Percentiles rank a stretch among this genome's conserved stretches.
Conservation (phyloP, 2,113 vertebrate genomes). For the Oplegnathus fasciatus region DNA sequence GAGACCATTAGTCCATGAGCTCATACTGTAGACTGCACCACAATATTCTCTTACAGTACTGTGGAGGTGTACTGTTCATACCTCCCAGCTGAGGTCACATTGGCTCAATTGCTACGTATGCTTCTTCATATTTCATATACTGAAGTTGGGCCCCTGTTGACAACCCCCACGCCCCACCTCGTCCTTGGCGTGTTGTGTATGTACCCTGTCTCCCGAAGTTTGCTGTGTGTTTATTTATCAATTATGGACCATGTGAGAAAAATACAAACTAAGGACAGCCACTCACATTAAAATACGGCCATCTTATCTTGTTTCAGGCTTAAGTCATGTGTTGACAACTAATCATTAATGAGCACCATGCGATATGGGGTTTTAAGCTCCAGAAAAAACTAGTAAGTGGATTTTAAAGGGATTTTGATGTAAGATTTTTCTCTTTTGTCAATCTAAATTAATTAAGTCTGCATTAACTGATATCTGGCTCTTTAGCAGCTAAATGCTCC, state of each 20-base stretch:
- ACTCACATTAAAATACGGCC: not conserved
- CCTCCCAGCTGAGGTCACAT: not conserved
- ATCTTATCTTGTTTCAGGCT: not conserved
- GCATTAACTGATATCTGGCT: too few relatives aligned
- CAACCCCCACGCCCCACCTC: not conserved
- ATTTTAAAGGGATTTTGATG: not conserved
- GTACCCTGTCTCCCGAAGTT: not conserved
- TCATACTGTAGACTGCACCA: not conserved
- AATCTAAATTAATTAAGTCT: not conserved
- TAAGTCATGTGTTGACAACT: not conserved
- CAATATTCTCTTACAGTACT: slow-evolving; percentile 5
- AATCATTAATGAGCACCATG: too few relatives aligned
- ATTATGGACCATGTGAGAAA: not conserved
- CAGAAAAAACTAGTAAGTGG: too few relatives aligned
- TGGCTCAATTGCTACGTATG: not conserved
- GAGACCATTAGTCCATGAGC: not conserved
- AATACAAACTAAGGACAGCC: not conserved
- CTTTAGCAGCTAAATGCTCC: too few relatives aligned
- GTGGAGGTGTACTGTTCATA: not conserved
- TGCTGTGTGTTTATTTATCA: not conserved
- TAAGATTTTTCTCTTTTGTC: not conserved
- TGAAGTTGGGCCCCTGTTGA: not conserved
- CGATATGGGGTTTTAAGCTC: too few relatives aligned
- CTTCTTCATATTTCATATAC: not conserved
- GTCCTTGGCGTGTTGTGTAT: not conserved